phyloP scores from a whole-genome alignment of 2,113 vertebrate species.

The Nestor notabilis region DNA sequence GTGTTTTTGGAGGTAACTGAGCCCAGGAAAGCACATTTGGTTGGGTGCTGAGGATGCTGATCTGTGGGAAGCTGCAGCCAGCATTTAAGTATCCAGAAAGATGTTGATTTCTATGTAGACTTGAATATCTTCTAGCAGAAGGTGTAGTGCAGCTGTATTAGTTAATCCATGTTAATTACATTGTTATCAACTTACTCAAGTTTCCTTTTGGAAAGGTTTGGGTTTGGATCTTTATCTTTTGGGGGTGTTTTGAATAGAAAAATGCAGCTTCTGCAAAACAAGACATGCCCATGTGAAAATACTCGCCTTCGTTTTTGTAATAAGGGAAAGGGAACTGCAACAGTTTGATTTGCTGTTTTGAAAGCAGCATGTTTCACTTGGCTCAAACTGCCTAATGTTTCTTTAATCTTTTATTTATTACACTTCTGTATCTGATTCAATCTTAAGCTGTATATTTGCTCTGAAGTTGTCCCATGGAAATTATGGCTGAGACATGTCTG shows the following conservation, averaged over 20 bases:
- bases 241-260: not conserved
- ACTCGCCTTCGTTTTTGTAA: not conserved
- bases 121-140: not conserved
- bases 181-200: not conserved
- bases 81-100: not conserved
- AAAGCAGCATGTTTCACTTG: not conserved
- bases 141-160: not conserved
- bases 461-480: not conserved
- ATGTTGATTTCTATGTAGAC: not conserved
- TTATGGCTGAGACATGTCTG: not conserved
- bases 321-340: not conserved
- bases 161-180: constrained; percentile 6
- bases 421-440: not conserved
- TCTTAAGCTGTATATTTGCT: not conserved
- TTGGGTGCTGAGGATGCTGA: not conserved
- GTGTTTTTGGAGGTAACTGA: not conserved
- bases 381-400: not conserved
- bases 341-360: not conserved
- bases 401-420: constrained; percentile 38
- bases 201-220: not conserved
- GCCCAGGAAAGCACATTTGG: not conserved
- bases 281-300: not conserved
- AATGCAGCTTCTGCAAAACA: not conserved
- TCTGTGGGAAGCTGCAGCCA: not conserved
- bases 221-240: not conserved